Conservation (phyloP, 2,113 vertebrate genomes). For the Ifrita kowaldi region DNA sequence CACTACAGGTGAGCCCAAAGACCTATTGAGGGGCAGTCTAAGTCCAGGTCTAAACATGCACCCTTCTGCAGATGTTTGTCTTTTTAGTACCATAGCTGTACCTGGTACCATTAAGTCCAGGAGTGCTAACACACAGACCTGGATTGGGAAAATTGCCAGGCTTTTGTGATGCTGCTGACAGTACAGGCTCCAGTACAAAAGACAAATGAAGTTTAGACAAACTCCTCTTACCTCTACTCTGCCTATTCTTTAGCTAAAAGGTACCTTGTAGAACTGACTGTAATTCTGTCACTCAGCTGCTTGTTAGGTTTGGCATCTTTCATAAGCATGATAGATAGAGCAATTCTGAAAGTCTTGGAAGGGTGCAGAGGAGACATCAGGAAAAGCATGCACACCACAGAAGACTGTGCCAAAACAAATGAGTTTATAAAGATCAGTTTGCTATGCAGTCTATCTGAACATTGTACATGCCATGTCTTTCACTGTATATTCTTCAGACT, state of each 20-base stretch:
- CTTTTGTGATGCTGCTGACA: neutral
- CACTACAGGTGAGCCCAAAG: neutral
- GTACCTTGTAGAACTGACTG: neutral
- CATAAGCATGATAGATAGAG: neutral
- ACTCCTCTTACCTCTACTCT: neutral
- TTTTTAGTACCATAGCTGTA: neutral
- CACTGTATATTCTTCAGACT: neutral
- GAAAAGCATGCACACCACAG: neutral
- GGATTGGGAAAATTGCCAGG: neutral
- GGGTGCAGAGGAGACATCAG: neutral
- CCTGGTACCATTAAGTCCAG: neutral
- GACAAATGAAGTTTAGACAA: neutral
- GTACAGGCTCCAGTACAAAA: neutral
- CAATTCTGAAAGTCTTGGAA: neutral
- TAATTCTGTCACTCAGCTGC: neutral
- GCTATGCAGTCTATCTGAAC: constrained; percentile 24
- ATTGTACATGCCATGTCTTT: constrained; percentile 35
- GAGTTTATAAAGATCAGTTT: constrained; percentile 14
- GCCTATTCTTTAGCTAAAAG: neutral
- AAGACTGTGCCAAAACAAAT: constrained; percentile 41
- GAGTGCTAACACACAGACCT: neutral
- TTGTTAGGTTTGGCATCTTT: neutral
- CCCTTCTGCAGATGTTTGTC: neutral
- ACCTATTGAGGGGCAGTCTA: neutral
- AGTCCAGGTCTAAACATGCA: neutral